These are phyloP conservation scores for Palythoa grandis DNA, from an alignment of 92 coral and sea anemone species.

Conservation along the genomic window DNA sequence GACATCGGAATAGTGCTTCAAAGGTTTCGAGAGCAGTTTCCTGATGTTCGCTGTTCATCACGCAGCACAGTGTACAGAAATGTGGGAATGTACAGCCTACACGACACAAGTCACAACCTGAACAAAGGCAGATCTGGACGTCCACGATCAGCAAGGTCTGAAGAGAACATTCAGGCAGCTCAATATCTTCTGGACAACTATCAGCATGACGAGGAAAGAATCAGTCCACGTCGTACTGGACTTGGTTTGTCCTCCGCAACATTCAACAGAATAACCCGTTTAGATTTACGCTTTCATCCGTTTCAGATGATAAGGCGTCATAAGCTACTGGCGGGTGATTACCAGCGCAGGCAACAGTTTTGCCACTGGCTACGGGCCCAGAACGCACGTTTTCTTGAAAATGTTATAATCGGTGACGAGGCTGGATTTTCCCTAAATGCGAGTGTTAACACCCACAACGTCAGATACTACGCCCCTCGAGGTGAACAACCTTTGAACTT, in stretches of 20 bases:
- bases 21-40: neutral
- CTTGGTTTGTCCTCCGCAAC: constrained; percentile 18
- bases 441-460: too few relatives aligned
- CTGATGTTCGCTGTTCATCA: constrained; percentile 18
- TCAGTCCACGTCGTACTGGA: too few relatives aligned
- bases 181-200: constrained; percentile 9
- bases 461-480: too few relatives aligned
- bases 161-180: constrained; percentile 29
- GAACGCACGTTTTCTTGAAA: constrained; percentile 36
- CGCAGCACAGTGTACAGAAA: neutral
- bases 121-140: constrained; percentile 32
- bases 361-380: constrained; percentile 40
- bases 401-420: constrained; percentile 24
- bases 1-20: neutral
- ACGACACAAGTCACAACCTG: constrained; percentile 20
- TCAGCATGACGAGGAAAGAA: too few relatives aligned
- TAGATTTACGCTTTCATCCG: constrained; percentile 36
- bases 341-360: constrained; percentile 37
- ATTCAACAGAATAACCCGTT: constrained; percentile 14
- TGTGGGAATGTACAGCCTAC: neutral
- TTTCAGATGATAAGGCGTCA: constrained; percentile 37
- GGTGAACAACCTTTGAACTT: too few relatives aligned
- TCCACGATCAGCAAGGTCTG: constrained; percentile 23
- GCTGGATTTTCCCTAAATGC: constrained; percentile 20
- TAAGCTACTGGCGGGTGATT: constrained; percentile 28